Percentiles rank a stretch among this genome's conserved stretches.
phyloP scores from a whole-genome alignment of 2,888 invertebrate genomes.

The Drosophila atroscutellata region DNA sequence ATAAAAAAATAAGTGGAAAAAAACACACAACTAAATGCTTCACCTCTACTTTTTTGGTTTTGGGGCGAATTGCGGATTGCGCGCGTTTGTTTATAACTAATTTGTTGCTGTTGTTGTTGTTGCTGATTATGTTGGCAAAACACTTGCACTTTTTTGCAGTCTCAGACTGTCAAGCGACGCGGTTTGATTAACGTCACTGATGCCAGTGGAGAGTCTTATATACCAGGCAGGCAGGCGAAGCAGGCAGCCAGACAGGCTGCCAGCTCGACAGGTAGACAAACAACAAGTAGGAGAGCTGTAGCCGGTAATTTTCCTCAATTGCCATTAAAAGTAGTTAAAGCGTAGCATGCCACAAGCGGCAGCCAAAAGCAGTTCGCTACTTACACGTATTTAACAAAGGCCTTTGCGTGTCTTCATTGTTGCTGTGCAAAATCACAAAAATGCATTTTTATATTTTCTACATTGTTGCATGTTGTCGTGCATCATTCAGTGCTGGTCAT shows the following conservation, averaged over 20 bases:
- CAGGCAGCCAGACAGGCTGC: slow-evolving; percentile 8
- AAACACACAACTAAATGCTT: slow-evolving; percentile 33
- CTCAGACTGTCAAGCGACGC: slow-evolving; percentile 64
- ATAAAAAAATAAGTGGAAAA: not conserved
- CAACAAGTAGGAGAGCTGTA: slow-evolving; percentile 8
- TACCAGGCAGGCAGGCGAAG: slow-evolving; percentile 33
- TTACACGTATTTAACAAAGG: slow-evolving; percentile 22
- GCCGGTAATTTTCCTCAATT: slow-evolving; percentile 62
- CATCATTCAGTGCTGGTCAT: slow-evolving; percentile 35
- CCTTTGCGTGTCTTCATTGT: slow-evolving; percentile 34
- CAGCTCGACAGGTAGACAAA: slow-evolving; percentile 6
- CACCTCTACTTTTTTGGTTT: slow-evolving; percentile 40
- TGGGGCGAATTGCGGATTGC: slow-evolving; percentile 7
- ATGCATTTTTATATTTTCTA: slow-evolving; percentile 34
- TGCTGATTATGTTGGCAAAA: slow-evolving; percentile 31
- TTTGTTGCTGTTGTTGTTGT: slow-evolving; percentile 12
- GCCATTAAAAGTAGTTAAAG: slow-evolving; percentile 59
- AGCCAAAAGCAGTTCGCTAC: slow-evolving; percentile 30
- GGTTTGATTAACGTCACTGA: slow-evolving; percentile 71
- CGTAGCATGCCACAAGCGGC: slow-evolving; percentile 52
- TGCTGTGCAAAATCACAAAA: slow-evolving; percentile 38
- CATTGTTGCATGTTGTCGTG: slow-evolving; percentile 55
- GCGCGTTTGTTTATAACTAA: slow-evolving; percentile 36
- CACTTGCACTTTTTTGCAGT: slow-evolving; percentile 53
- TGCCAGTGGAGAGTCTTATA: slow-evolving; percentile 58